Conservation (phyloP, 2,888 invertebrate genomes). For the Nycteola revayana region DNA sequence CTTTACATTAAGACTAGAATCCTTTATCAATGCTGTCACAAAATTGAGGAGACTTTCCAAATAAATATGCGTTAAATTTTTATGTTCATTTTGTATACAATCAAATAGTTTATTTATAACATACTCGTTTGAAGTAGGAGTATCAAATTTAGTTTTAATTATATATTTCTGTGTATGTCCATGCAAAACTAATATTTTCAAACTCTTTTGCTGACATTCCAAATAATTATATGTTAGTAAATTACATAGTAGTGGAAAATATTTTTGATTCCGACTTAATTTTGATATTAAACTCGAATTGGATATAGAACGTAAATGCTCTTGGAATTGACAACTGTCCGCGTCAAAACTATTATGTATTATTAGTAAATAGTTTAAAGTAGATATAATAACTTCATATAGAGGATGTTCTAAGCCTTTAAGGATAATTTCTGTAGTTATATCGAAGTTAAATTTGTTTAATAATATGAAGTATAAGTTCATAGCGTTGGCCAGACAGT, state of each 20-base stretch:
- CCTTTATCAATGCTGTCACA: conserved; percentile 34
- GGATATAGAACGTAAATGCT: conserved; percentile 36
- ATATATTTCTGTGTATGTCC: conserved; percentile 45
- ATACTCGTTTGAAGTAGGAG: conserved; percentile 27
- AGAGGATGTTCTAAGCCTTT: conserved; percentile 19
- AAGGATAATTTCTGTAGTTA: conserved; percentile 4
- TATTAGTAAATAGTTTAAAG: conserved; percentile 30
- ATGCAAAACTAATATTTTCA: conserved; percentile 50
- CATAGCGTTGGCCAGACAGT: conserved; percentile 46
- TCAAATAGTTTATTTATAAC: conserved; percentile 43
- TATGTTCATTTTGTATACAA: conserved; percentile 48
- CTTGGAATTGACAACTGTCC: conserved; percentile 38
- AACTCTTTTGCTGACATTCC: conserved; percentile 58
- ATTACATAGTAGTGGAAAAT: conserved; percentile 38
- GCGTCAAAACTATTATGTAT: conserved; percentile 33
- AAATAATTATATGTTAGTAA: conserved; percentile 44
- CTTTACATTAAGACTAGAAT: conserved; percentile 9
- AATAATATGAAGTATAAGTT: conserved; percentile 21
- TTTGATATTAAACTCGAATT: conserved; percentile 22
- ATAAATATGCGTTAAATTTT: conserved; percentile 57
- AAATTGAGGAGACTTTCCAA: conserved; percentile 50
- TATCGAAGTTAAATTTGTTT: conserved; percentile 1
- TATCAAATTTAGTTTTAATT: conserved; percentile 28
- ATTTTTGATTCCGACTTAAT: conserved; percentile 30
- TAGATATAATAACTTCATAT: conserved; percentile 26